Percentiles rank a stretch among this genome's conserved stretches.
Conservation (phyloP, 1,140 invertebrate species). For the Physella acuta region DNA sequence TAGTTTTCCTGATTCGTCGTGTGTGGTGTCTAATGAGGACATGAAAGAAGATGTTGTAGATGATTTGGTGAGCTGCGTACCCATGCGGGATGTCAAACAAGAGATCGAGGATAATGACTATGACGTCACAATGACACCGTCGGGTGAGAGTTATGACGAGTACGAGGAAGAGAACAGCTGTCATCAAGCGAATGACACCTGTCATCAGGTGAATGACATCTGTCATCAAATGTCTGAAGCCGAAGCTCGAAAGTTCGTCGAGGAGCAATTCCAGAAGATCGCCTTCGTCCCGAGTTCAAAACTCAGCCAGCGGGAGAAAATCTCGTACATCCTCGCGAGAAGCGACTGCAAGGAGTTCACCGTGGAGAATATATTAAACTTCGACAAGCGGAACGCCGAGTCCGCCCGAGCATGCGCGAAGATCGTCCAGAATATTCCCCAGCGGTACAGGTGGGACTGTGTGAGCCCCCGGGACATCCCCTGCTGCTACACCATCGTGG, state of each 20-base stretch:
- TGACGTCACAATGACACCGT: background rate
- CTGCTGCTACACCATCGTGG: slow-evolving; percentile 23
- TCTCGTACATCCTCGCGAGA: slow-evolving; percentile 2
- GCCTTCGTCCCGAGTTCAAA: background rate
- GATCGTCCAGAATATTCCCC: slow-evolving; percentile 23
- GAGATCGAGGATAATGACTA: background rate
- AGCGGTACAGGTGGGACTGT: slow-evolving; percentile 23
- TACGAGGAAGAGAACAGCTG: too few species aligned
- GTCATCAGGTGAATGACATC: background rate
- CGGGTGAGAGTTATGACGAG: too few species aligned
- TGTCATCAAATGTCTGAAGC: background rate
- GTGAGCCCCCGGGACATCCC: slow-evolving; percentile 18
- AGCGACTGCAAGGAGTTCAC: slow-evolving; percentile 20
- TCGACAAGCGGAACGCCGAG: slow-evolving; percentile 12
- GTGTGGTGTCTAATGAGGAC: background rate
- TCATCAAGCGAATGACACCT: background rate
- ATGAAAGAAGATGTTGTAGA: background rate
- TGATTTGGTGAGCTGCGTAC: background rate
- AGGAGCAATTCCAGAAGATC: slow-evolving; percentile 13
- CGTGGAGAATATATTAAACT: slow-evolving; percentile 12
- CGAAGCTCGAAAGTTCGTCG: slow-evolving; percentile 15
- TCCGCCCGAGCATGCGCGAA: slow-evolving; percentile 18
- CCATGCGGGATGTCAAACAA: slow-evolving; percentile 4
- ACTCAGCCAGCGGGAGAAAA: slow-evolving; percentile 16
- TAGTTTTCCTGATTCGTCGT: background rate